These are phyloP conservation scores for Atethmia centrago DNA, from an alignment of 2,888 invertebrate species.

Conservation along the genomic window DNA sequence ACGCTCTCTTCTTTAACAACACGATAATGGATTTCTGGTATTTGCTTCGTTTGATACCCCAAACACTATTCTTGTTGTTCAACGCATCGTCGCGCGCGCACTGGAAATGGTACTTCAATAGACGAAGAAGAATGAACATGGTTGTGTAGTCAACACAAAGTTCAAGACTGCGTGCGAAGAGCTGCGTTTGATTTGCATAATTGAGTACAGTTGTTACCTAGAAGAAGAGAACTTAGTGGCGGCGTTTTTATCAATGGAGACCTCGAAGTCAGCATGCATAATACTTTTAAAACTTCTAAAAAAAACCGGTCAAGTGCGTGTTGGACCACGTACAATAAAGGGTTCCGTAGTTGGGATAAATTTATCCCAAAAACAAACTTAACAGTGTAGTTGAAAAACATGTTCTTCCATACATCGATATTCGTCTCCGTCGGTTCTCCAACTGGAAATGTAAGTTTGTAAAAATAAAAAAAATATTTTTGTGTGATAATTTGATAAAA, in stretches of 20 bases:
- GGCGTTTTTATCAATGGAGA: neutral
- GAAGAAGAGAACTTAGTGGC: neutral
- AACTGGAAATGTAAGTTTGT: no score
- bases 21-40: slow-evolving; percentile 8
- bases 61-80: slow-evolving; percentile 30
- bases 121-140: slow-evolving; percentile 25
- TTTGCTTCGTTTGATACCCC: slow-evolving; percentile 30
- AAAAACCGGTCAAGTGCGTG: no score
- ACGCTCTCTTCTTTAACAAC: neutral
- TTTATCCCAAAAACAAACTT: no score
- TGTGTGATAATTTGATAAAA: no score
- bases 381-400: no score
- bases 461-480: no score
- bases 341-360: no score
- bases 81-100: slow-evolving; percentile 35
- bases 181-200: neutral
- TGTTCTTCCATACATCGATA: no score
- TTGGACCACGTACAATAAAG: no score
- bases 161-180: neutral
- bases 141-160: slow-evolving; percentile 9
- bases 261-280: neutral
- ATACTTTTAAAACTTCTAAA: no score
- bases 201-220: neutral
- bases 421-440: no score
- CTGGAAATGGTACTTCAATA: slow-evolving; percentile 42